A percentile compares a stretch with the other conserved stretches of the same genome.
These are phyloP conservation scores for Drosophila tropicalis DNA, from an alignment of 1,140 invertebrate genomes.

Conservation along the genomic window DNA sequence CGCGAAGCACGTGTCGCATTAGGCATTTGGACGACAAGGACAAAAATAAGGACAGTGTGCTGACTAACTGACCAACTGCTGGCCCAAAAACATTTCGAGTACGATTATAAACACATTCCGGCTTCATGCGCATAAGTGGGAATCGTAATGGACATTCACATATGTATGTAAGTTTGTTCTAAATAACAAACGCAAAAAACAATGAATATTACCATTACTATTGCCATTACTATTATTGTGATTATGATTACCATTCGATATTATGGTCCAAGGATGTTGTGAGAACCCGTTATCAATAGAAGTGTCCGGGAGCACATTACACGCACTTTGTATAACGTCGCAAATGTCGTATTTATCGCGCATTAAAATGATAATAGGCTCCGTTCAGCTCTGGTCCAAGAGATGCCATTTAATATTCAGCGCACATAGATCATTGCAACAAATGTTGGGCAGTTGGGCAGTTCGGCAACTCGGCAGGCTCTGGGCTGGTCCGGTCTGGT, in stretches of 20 bases:
- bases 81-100: constrained; percentile 40
- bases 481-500: too few relatives aligned
- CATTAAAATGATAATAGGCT: constrained; percentile 82
- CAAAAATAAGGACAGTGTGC: neutral
- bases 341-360: constrained; percentile 81
- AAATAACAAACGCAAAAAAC: constrained; percentile 61
- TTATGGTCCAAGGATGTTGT: constrained; percentile 33
- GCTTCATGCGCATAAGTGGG: neutral
- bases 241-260: constrained; percentile 80
- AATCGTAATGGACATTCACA: constrained; percentile 67
- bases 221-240: constrained; percentile 74
- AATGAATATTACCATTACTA: constrained; percentile 75
- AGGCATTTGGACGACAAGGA: constrained; percentile 14
- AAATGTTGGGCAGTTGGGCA: constrained; percentile 65
- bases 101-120: constrained; percentile 77
- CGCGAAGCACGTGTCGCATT: constrained; percentile 73
- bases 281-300: constrained; percentile 71
- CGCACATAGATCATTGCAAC: constrained; percentile 82
- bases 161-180: constrained; percentile 71
- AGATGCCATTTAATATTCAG: constrained; percentile 74
- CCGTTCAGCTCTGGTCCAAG: constrained; percentile 3
- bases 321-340: constrained; percentile 77
- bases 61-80: constrained; percentile 52
- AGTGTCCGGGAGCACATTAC: constrained; percentile 68
- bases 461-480: neutral